These are phyloP conservation scores for Grammomys dolichurus DNA, from an alignment of 2,113 vertebrate genomes.

Conservation along the genomic window DNA sequence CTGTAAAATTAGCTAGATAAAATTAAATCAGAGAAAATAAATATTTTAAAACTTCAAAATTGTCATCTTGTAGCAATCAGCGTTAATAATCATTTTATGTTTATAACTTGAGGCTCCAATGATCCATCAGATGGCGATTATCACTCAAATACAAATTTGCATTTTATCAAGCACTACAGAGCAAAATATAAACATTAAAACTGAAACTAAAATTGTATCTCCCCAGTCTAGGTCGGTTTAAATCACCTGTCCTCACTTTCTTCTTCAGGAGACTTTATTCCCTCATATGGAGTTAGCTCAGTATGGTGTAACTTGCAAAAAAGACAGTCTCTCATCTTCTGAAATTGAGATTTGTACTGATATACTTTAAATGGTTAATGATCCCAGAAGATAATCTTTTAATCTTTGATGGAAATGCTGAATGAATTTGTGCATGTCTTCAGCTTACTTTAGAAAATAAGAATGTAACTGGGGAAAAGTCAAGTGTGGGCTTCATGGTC, in stretches of 20 bases:
- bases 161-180: neutral
- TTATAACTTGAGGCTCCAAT: neutral
- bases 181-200: neutral
- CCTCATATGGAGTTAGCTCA: neutral
- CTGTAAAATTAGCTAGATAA: neutral
- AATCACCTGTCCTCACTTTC: neutral
- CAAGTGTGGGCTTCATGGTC: neutral
- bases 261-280: neutral
- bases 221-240: neutral
- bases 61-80: neutral
- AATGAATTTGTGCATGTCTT: neutral
- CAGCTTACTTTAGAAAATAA: neutral
- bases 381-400: neutral
- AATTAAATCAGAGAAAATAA: neutral
- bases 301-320: neutral
- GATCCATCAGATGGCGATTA: neutral
- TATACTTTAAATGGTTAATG: neutral
- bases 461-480: neutral
- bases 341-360: neutral
- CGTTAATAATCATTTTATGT: neutral
- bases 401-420: conserved; percentile 54
- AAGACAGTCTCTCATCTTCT: neutral
- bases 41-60: neutral
- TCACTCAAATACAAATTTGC: neutral
- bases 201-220: neutral